Base-by-base conservation (phyloP, 2,797 vertebrate species). In the Anabacerthia variegaticeps region DNA sequence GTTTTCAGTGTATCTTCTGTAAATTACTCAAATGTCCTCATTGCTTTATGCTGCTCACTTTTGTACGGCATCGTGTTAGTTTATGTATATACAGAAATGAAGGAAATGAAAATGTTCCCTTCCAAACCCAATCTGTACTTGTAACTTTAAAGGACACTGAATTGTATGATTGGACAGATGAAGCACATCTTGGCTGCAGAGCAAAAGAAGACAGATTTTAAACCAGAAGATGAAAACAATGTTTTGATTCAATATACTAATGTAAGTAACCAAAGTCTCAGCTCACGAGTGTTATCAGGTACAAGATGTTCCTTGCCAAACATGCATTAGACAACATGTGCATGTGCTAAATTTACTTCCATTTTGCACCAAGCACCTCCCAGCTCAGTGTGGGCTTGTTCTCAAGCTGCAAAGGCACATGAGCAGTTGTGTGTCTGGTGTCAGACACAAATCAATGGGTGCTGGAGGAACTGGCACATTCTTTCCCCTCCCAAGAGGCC, bases 201-300 rank as follows among this genome's bases (percentile, higher is more conserved):
- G 97, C 99, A 99, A 96, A 99, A 98, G 98, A 99, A 99, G 98
- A 99, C 99, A 3, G 99, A 99, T 98, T 99, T 99, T 98, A 99
- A 98, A 93, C 99, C 99, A 46, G 99, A 99, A 97, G 99, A 99
- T 87, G 99, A 99, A 97, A 99, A 99, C 97, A 99, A 99, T 85
- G 99, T 99, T 97, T 98, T 99, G 98, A 99, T 99, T 97, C 99
- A 99, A 61, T 99, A 99, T 97, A 99, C 99, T 79, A 98, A 98
- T 86, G 99, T 99, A 98, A 98, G 99, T 98, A 96, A 92, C 77
- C 75, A 7, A 85, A 89, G 48, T 84, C 75, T 32, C 43, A 43
- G 51, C 86, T 82, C 62, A 3, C 14, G 30, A 30, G 24, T 71
- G 16, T 32, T 69, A 10, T 0, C 41, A 37, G 18, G 30, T 63